These are phyloP conservation scores for Branchinecta sandiegonensis DNA, from an alignment of 2,888 invertebrate species.

Conservation along the genomic window DNA sequence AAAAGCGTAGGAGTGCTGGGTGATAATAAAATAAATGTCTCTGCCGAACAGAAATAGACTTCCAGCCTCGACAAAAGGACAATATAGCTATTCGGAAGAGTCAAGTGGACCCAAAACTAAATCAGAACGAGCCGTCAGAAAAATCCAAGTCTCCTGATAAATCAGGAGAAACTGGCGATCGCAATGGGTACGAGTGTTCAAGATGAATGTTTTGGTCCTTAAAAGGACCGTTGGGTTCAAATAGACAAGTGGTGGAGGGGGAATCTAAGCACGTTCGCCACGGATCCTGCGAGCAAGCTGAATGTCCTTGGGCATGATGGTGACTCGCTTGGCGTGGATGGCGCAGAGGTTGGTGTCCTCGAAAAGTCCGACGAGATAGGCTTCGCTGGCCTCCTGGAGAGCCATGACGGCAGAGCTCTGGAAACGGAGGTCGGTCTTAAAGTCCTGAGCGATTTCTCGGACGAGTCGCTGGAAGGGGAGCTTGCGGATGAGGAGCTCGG, in stretches of 20 bases:
- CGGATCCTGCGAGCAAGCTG: constrained; percentile 91
- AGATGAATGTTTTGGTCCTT: background rate
- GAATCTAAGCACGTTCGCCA: constrained; percentile 60
- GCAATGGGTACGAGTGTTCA: too few species aligned
- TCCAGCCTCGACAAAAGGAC: too few species aligned
- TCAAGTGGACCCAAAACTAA: too few species aligned
- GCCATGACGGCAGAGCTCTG: constrained; percentile 23
- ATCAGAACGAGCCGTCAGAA: too few species aligned
- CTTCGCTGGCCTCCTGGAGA: constrained; percentile 55
- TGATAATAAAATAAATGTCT: too few species aligned
- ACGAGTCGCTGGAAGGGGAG: constrained; percentile 36
- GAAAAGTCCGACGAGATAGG: constrained; percentile 83
- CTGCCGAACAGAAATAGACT: too few species aligned
- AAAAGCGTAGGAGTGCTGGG: too few species aligned
- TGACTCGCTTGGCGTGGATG: constrained; percentile 91
- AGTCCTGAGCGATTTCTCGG: constrained; percentile 26
- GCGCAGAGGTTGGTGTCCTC: constrained; percentile 97
- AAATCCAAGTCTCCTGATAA: too few species aligned
- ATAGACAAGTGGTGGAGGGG: too few species aligned
- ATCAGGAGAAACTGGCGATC: too few species aligned
- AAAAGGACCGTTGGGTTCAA: background rate
- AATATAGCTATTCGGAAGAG: too few species aligned
- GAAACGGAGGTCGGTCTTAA: constrained; percentile 34
- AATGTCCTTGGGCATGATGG: constrained; percentile 96
- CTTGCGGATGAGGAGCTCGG: constrained; percentile 40